Conservation (phyloP, 2,888 invertebrate genomes). For the Drosophila testacea region DNA sequence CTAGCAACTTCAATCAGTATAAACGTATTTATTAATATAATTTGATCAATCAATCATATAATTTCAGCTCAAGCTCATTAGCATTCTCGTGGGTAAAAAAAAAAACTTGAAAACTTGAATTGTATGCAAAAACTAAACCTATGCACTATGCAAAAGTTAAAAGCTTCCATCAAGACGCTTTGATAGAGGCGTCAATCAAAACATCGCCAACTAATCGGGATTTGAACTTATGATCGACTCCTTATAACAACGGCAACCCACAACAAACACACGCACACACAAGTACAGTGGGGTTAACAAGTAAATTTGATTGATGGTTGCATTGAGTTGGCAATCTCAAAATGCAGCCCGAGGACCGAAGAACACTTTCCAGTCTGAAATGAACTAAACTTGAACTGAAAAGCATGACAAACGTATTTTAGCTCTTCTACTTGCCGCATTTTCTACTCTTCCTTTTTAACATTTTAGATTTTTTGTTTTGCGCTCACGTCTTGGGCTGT, state of each 20-base stretch:
- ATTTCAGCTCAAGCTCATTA: slow-evolving; percentile 46
- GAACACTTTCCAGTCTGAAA: slow-evolving; percentile 12
- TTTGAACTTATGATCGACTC: slow-evolving; percentile 52
- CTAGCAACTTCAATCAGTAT: neutral
- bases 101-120: slow-evolving; percentile 5
- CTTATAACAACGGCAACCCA: slow-evolving; percentile 7
- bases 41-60: slow-evolving; percentile 41
- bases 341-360: slow-evolving; percentile 52
- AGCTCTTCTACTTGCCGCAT: slow-evolving; percentile 8
- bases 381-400: slow-evolving; percentile 46
- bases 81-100: slow-evolving; percentile 31
- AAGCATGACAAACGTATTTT: slow-evolving; percentile 68
- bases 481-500: slow-evolving; percentile 32
- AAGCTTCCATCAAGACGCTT: slow-evolving; percentile 53
- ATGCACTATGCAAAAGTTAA: slow-evolving; percentile 16
- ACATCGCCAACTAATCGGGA: slow-evolving; percentile 21
- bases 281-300: slow-evolving; percentile 34
- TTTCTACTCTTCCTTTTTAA: slow-evolving; percentile 4
- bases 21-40: slow-evolving; percentile 18
- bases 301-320: slow-evolving; percentile 72
- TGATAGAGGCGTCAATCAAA: slow-evolving; percentile 62
- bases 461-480: slow-evolving; percentile 13
- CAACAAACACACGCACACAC: slow-evolving; percentile 32
- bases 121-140: slow-evolving; percentile 1
- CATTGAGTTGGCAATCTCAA: slow-evolving; percentile 69